Conservation (phyloP, 2,113 vertebrate species). For the sheep (Ovis aries) region DNA sequence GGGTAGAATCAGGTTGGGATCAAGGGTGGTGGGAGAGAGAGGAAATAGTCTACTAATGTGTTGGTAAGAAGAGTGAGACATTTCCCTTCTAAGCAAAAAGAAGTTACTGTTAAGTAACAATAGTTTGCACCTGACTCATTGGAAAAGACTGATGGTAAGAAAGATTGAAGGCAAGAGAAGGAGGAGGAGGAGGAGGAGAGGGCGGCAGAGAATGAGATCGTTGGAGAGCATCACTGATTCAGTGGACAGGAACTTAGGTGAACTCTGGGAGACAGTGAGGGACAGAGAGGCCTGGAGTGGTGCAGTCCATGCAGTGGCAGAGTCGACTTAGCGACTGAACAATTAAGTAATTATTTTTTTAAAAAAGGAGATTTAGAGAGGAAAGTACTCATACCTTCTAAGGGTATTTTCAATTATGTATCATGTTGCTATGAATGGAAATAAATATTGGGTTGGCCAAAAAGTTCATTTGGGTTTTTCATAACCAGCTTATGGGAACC, state of each 20-base stretch:
- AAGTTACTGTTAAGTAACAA: neutral
- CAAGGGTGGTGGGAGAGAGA: neutral
- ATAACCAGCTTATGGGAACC: neutral
- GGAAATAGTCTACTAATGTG: neutral
- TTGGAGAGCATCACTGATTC: neutral
- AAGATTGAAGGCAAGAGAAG: neutral
- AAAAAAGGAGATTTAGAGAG: neutral
- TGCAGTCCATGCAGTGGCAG: neutral
- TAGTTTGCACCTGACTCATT: neutral
- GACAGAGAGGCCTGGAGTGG: neutral
- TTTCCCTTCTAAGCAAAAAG: neutral
- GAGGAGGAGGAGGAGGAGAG: neutral
- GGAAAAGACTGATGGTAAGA: neutral
- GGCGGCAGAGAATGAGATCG: neutral
- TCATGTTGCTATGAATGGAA: conserved; percentile 21
- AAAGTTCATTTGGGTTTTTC: neutral
- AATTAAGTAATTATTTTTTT: neutral
- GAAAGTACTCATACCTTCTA: neutral
- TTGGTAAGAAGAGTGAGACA: neutral
- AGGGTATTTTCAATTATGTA: conserved; percentile 38
- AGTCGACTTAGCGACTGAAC: neutral
- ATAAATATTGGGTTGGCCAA: neutral
- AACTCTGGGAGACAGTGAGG: neutral
- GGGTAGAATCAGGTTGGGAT: neutral
- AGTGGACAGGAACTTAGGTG: neutral